These are phyloP conservation scores for Apamea anceps DNA, from an alignment of 2,888 invertebrate genomes.

Conservation along the genomic window DNA sequence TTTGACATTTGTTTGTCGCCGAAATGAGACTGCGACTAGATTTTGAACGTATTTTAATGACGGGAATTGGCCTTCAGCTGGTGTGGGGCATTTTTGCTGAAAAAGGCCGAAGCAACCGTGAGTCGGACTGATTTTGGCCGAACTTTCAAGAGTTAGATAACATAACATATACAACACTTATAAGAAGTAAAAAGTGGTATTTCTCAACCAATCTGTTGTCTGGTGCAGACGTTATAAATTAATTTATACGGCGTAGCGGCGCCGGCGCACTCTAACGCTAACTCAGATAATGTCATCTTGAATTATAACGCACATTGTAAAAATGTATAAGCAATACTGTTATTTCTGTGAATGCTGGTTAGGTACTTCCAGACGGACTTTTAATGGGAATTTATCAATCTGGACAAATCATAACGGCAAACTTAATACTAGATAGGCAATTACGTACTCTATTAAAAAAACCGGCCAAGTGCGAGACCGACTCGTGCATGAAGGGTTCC, in stretches of 20 bases:
- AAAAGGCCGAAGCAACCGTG: no score
- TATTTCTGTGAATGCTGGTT: constrained; percentile 49
- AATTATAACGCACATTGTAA: constrained; percentile 56
- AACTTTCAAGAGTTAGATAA: no score
- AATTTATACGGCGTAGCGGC: constrained; percentile 62
- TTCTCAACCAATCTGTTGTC: constrained; percentile 27
- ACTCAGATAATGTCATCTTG: constrained; percentile 63
- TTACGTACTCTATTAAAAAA: background rate
- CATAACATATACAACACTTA: no score
- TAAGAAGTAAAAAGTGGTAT: background rate
- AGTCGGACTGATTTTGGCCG: no score
- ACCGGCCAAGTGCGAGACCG: no score
- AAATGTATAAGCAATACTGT: constrained; percentile 56
- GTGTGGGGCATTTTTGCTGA: no score
- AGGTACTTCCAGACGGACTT: background rate
- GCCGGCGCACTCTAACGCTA: constrained; percentile 58
- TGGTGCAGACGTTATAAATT: constrained; percentile 52
- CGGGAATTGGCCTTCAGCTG: no score
- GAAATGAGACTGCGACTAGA: no score
- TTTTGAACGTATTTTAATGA: no score
- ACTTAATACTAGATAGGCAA: constrained; percentile 4
- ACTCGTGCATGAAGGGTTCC: no score
- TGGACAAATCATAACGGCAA: constrained; percentile 21
- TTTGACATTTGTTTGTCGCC: no score
- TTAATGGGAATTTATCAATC: constrained; percentile 21